These are phyloP conservation scores for Lepidotrigona ventralis DNA, from an alignment of 1,140 invertebrate species.

Conservation along the genomic window DNA sequence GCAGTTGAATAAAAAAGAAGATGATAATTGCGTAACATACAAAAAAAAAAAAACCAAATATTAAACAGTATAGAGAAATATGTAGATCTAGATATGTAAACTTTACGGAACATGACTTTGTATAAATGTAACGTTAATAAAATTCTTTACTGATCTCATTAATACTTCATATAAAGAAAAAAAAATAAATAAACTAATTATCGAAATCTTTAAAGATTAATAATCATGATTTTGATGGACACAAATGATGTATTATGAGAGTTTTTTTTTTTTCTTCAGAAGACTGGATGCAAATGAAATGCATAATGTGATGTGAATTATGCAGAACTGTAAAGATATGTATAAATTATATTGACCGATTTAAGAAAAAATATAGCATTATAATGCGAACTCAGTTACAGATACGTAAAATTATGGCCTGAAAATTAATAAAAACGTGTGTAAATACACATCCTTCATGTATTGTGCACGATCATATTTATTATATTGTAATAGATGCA, in stretches of 20 bases:
- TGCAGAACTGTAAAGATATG: constrained; percentile 66
- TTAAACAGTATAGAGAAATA: constrained; percentile 72
- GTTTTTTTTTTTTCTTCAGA: constrained; percentile 64
- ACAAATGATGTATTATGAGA: constrained; percentile 62
- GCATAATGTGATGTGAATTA: constrained; percentile 63
- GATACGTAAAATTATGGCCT: constrained; percentile 75
- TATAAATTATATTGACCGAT: constrained; percentile 66
- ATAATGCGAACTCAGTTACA: constrained; percentile 61
- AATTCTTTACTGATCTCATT: constrained; percentile 75
- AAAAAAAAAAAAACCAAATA: constrained; percentile 73
- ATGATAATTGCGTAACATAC: constrained; percentile 56
- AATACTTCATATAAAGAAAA: constrained; percentile 62
- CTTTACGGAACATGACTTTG: constrained; percentile 68
- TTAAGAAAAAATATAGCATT: constrained; percentile 46
- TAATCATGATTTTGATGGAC: constrained; percentile 58
- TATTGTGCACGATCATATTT: constrained; percentile 74
- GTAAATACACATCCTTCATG: constrained; percentile 74
- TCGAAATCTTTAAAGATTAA: constrained; percentile 55
- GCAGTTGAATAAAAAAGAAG: constrained; percentile 6
- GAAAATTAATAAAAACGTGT: constrained; percentile 69
- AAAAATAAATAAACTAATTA: constrained; percentile 51
- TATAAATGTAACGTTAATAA: constrained; percentile 74
- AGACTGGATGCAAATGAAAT: constrained; percentile 65
- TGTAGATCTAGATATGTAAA: constrained; percentile 64
- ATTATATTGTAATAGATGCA: constrained; percentile 75